Evolutionary conservation across 2,113 vertebrate genomes (phyloP).

Genomic region (Oncorhynchus nerka): DNA sequence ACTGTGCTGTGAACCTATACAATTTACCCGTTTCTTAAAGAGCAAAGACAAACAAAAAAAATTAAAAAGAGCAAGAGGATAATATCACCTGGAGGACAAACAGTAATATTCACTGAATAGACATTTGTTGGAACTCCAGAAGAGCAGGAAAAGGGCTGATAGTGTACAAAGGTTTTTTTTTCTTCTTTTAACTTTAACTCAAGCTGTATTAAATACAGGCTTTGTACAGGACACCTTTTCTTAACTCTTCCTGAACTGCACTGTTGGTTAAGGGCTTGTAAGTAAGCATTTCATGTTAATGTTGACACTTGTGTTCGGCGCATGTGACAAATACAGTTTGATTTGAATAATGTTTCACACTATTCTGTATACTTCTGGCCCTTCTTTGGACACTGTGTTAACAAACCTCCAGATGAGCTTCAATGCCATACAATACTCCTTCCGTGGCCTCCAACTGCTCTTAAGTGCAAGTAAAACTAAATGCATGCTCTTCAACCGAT

Average conservation of each 20-base stretch:
- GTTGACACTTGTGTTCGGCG: no score
- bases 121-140: conserved; percentile 82
- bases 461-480: no score
- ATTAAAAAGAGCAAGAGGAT: conserved; percentile 37
- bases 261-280: no score
- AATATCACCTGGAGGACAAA: conserved; percentile 63
- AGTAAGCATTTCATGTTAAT: no score
- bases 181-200: conserved; percentile 86
- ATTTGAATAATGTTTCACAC: conserved; percentile 20
- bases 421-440: no score
- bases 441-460: no score
- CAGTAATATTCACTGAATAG: conserved; percentile 70
- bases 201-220: conserved; percentile 96
- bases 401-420: no score
- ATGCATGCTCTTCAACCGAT: no score
- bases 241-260: conserved; percentile 4
- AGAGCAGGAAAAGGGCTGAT: conserved; percentile 82
- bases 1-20: conserved; percentile 74
- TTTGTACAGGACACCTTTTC: conserved; percentile 88
- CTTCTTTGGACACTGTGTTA: no score
- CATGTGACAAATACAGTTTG: no score
- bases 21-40: conserved; percentile 80
- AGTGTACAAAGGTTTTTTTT: conserved; percentile 86
- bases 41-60: conserved; percentile 67
- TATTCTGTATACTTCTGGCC: no score